These are phyloP conservation scores for Papilio elwesi DNA, from an alignment of 2,888 invertebrate species.

Conservation along the genomic window DNA sequence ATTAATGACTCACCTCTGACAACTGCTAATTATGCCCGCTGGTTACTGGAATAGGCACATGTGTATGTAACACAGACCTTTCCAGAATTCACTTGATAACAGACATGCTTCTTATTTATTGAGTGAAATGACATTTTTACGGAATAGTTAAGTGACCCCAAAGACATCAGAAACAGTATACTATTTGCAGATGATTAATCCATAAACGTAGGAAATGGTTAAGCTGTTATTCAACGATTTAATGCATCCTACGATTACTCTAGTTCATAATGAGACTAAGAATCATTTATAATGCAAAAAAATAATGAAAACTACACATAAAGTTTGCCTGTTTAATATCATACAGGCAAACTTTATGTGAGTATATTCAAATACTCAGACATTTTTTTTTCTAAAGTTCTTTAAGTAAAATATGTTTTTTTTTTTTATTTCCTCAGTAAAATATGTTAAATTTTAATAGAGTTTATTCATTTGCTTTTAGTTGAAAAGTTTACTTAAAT, in stretches of 20 bases:
- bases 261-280: too few relatives aligned
- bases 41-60: conserved; percentile 6
- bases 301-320: too few relatives aligned
- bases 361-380: conserved; percentile 1
- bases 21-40: conserved; percentile 25
- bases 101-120: too few relatives aligned
- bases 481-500: conserved; percentile 34
- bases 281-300: too few relatives aligned
- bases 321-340: too few relatives aligned
- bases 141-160: too few relatives aligned
- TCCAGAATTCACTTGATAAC: conserved; percentile 8
- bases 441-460: conserved; percentile 33
- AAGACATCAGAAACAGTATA: too few relatives aligned
- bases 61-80: conserved; percentile 25
- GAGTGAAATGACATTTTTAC: too few relatives aligned
- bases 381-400: conserved; percentile 10
- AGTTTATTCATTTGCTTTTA: conserved; percentile 36
- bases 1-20: conserved; percentile 29
- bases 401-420: conserved; percentile 20
- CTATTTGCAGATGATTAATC: too few relatives aligned
- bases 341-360: neutral
- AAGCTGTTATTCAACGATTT: too few relatives aligned
- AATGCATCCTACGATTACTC: too few relatives aligned
- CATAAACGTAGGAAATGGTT: too few relatives aligned
- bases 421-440: conserved; percentile 30